A percentile compares a stretch with the other conserved stretches of the same genome.
Conservation (phyloP, 2,888 invertebrate species). For the Andrena dorsata region DNA sequence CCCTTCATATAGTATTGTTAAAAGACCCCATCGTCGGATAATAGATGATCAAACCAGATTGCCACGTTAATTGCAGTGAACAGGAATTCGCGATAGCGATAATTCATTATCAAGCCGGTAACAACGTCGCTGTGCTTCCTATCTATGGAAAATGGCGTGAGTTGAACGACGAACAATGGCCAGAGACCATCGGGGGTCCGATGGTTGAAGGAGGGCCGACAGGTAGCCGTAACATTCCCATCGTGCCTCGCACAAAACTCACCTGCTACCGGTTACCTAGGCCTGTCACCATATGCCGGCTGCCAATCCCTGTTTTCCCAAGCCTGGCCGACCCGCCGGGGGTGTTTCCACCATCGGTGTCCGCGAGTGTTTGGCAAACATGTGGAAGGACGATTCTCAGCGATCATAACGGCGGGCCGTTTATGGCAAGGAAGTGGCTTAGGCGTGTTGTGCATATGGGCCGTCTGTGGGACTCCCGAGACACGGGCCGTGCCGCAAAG, state of each 20-base stretch:
- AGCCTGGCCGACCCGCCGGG: slow-evolving; percentile 41
- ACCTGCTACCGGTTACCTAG: slow-evolving; percentile 80
- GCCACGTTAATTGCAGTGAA: slow-evolving; percentile 53
- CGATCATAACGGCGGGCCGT: slow-evolving; percentile 23
- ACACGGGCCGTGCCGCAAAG: background rate
- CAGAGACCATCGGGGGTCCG: slow-evolving; percentile 47
- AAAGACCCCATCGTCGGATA: no score
- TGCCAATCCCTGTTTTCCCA: slow-evolving; percentile 69
- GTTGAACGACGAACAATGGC: slow-evolving; percentile 54
- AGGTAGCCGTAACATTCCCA: slow-evolving; percentile 80
- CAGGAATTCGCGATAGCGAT: slow-evolving; percentile 58
- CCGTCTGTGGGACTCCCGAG: background rate
- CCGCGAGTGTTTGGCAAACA: slow-evolving; percentile 55
- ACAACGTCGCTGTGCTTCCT: slow-evolving; percentile 58
- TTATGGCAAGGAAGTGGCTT: slow-evolving; percentile 20
- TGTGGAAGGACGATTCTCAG: slow-evolving; percentile 49
- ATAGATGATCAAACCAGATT: slow-evolving; percentile 38
- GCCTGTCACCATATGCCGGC: slow-evolving; percentile 75
- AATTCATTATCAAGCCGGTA: slow-evolving; percentile 61
- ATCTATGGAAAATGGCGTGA: slow-evolving; percentile 56
- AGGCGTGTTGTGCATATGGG: slow-evolving; percentile 35
- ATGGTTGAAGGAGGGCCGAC: slow-evolving; percentile 63
- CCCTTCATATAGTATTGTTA: no score
- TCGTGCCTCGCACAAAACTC: slow-evolving; percentile 76
- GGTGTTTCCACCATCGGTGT: slow-evolving; percentile 26